A percentile compares a stretch with the other conserved stretches of the same genome.
phyloP scores from a whole-genome alignment of 2,797 vertebrate genomes.

The Xenops minutus region DNA sequence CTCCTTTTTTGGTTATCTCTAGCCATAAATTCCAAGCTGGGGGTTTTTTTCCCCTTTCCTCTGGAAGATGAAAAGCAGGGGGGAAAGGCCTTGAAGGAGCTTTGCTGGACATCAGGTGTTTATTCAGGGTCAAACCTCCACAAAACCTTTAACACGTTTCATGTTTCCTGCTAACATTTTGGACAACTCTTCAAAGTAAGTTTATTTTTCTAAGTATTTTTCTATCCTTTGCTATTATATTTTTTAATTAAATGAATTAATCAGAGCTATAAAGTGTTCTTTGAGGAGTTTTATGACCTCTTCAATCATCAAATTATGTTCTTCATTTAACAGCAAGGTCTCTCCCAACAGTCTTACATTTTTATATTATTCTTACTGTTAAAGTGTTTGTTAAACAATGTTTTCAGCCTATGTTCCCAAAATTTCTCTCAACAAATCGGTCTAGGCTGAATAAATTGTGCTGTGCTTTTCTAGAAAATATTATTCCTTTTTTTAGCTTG shows the following conservation, averaged over 20 bases:
- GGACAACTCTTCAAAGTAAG: not conserved
- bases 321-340: conserved; percentile 59
- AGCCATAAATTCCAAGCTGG: too few species aligned
- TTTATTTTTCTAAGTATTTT: conserved; percentile 12
- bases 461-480: not conserved
- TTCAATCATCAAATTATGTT: conserved; percentile 54
- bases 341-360: not conserved
- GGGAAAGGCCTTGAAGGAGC: too few species aligned
- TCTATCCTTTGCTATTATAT: not conserved
- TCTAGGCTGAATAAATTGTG: not conserved
- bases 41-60: too few species aligned
- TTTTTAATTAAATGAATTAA: conserved; percentile 51
- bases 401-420: not conserved
- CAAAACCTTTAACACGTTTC: not conserved
- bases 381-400: not conserved
- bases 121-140: too few species aligned
- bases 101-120: too few species aligned
- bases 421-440: not conserved
- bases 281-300: conserved; percentile 48
- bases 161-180: not conserved
- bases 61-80: too few species aligned
- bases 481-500: not conserved
- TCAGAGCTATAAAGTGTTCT: conserved; percentile 39
- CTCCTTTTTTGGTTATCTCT: too few species aligned
- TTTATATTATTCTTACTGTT: not conserved